These are phyloP conservation scores for Deroplatys truncata DNA, from an alignment of 2,888 invertebrate species.

Conservation along the genomic window DNA sequence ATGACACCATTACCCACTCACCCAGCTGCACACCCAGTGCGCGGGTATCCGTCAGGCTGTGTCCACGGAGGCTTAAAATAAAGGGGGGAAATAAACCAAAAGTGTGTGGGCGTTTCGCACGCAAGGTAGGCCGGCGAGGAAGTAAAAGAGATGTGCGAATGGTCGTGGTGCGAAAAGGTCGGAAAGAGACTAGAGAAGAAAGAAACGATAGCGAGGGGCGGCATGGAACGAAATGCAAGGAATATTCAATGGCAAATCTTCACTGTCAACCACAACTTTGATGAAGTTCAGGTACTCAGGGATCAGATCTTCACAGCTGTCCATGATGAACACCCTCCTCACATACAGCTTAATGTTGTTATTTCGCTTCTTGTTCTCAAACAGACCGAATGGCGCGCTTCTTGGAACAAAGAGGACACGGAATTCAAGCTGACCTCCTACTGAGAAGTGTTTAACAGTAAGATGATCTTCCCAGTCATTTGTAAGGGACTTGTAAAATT, in stretches of 20 bases:
- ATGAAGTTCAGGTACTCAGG: conserved; percentile 96
- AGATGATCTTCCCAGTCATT: conserved; percentile 98
- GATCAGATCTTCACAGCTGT: conserved; percentile 99
- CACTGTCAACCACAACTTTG: conserved; percentile 98
- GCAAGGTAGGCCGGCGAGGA: no score
- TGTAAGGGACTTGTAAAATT: conserved; percentile 96
- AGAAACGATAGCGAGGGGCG: no score
- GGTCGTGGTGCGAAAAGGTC: no score
- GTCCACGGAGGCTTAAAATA: no score
- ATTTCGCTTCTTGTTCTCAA: conserved; percentile 97
- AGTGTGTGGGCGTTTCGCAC: no score
- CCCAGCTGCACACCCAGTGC: no score
- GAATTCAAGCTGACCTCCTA: conserved; percentile 93
- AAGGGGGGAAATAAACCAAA: no score
- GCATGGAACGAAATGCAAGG: no score
- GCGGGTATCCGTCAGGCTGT: no score
- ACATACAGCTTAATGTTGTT: conserved; percentile 99
- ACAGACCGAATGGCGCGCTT: conserved; percentile 94
- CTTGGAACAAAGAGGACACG: conserved; percentile 89
- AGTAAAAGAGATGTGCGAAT: no score
- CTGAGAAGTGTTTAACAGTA: conserved; percentile 93
- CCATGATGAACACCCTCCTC: conserved; percentile 98
- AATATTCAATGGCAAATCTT: conserved; percentile 97
- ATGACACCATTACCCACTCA: no score
- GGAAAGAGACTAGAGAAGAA: no score